phyloP scores from a whole-genome alignment of 2,888 invertebrate genomes.

The Luperina nickerlii region DNA sequence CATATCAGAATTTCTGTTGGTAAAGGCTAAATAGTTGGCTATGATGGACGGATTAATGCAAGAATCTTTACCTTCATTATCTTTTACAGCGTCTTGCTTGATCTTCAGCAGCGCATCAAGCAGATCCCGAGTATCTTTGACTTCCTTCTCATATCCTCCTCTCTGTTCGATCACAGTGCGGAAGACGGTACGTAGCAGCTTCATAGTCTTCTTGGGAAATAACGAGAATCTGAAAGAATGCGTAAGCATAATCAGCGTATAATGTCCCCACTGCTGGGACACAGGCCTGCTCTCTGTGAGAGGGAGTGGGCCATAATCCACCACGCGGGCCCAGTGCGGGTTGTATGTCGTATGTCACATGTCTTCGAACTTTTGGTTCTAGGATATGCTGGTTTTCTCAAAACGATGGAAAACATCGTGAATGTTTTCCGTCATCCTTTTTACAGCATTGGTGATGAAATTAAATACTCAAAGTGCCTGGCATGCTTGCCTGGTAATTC shows the following conservation, averaged over 20 bases:
- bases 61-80: slow-evolving; percentile 65
- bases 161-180: slow-evolving; percentile 67
- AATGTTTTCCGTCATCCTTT: background rate
- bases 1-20: background rate
- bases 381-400: background rate
- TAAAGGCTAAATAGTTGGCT: background rate
- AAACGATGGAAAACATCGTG: background rate
- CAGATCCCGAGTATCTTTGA: slow-evolving; percentile 68
- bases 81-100: slow-evolving; percentile 67
- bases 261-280: background rate
- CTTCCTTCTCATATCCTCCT: slow-evolving; percentile 60
- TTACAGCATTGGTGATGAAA: background rate
- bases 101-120: slow-evolving; percentile 76
- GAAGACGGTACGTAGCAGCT: slow-evolving; percentile 69
- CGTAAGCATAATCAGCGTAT: background rate
- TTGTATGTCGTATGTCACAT: background rate
- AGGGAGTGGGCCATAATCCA: background rate
- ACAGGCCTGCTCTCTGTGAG: too few relatives aligned
- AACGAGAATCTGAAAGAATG: slow-evolving; percentile 69
- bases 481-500: background rate
- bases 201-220: slow-evolving; percentile 71
- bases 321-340: background rate
- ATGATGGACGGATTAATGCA: background rate
- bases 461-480: background rate
- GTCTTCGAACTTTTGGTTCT: background rate